Evolutionary conservation across 2,888 invertebrate genomes (phyloP), one percentile per base, ranked within the genome.

Genomic region (Caenorhabditis doughertyi): DNA sequence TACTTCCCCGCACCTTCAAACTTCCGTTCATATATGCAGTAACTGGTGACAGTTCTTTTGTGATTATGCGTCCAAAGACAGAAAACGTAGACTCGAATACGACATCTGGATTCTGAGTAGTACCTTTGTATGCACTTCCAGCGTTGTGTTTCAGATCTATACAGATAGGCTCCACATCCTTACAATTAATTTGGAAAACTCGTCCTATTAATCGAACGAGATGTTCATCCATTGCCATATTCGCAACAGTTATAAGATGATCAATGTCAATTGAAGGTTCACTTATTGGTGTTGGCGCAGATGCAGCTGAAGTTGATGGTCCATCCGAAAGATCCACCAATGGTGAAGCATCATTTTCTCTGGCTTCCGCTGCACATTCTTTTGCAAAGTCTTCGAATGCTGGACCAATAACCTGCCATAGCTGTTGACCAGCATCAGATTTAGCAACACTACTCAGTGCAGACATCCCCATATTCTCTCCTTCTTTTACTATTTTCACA

Each of bases 21-120:
- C 79, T 79, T 21, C 90, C 90, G 62, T 86, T 84, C 85, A 90
- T 85, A 65, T 90, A 90, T 3, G 89, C 89, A 29, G 79, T 85
- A 11, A 90, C 71, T 3, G 90, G 89, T 3, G 89, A 89, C 7
- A 81, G 27, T 8, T 64, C 23, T 53, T 84, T 74, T n/a, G 81
- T 77, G 16, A 84, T 44, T 23, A 86, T 58, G 18, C 39, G 62
- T 11, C 42, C 72, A 73, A 86, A 86, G 1, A 83, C 67, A 4
- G 47, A 53, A n/a, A 72, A 68, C 29, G 65, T 55, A 8, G 83
- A 77, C 29, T 84, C 84, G 21, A 86, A 86, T 13, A 80, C 55
- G 8, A 86, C 84, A 60, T 88, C 86, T 3, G 88, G 79, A 32
- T 80, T 83, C 13, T n/a, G n/a, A 8, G 84, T 72, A 1, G 55